Base-by-base conservation (phyloP, 2,113 vertebrate genomes). In the Paralichthys olivaceus region DNA sequence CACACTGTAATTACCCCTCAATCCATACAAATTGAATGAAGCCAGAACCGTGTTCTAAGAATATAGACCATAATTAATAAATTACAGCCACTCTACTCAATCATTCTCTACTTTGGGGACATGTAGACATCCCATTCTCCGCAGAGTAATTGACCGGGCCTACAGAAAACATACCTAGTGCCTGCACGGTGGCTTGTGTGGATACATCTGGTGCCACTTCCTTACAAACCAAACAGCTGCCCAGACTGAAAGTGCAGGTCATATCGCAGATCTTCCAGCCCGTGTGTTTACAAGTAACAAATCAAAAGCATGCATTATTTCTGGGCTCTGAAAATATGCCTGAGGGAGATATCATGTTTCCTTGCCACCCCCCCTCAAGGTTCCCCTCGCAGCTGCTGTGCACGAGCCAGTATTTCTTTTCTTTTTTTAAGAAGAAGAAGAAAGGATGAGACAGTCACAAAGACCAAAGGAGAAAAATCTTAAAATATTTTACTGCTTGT, bases 61-160 rank as follows among this genome's bases (percentile, higher is more conserved):
- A 91, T 91, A 91, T 93, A 90, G 90, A 85, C 89, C 84, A 85
- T 91, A 90, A 93, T 93, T 91, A 93, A 93, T 93, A 93, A 93
- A 94, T 93, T 89, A 92, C 87, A 87, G 77, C 85, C 87, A 80
- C 87, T 93, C 89, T 76, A 90, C 86, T 93, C 87, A 80, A 91
- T 93, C 91, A 91, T 86, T 91, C 89, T 91, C 86, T 83, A 89
- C 87, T 91, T 88, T 84, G 83, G 89, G 86, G 84, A 75, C 84
- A 84, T 82, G 79, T 62, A 79, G 89, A 84, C 81, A 62, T 85
- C 87, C 75, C 83, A 76, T 88, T 83, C 83, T 81, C 65, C 5
- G 8, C 77, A 83, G 83, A 85, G 69, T 91, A 90, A 91, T 90
- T 69, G 90, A 78, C 77, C 22, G 66, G 65, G 64, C 75, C 76